A percentile compares a stretch with the other conserved stretches of the same genome.
Evolutionary conservation across 2,888 invertebrate genomes (phyloP).

Genomic region (Drosophila tripunctata): DNA sequence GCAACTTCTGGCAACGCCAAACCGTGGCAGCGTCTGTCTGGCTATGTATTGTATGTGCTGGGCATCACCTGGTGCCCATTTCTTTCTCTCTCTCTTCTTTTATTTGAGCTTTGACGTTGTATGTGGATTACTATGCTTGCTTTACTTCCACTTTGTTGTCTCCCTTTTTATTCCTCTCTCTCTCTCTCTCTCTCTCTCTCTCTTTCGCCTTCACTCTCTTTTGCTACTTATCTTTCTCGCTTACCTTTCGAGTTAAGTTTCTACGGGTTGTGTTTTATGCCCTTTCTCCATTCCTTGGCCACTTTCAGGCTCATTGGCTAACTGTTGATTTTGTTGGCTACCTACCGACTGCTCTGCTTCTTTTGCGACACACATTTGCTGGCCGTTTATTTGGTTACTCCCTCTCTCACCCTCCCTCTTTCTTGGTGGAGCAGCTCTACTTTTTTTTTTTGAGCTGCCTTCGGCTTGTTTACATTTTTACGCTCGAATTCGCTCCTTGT

Average conservation of each 20-base stretch:
- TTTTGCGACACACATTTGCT: constrained; percentile 69
- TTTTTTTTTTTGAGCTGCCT: constrained; percentile 24
- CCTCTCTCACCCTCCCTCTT: constrained; percentile 8
- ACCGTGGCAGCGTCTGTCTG: constrained; percentile 7
- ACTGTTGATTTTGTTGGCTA: constrained; percentile 71
- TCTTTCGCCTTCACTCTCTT: neutral
- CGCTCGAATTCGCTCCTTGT: constrained; percentile 71
- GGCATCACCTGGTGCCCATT: constrained; percentile 43
- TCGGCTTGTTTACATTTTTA: constrained; percentile 73
- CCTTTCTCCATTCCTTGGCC: constrained; percentile 26
- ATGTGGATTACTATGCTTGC: neutral
- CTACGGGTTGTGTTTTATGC: constrained; percentile 20
- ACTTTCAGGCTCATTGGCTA: constrained; percentile 76
- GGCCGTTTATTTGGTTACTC: constrained; percentile 9
- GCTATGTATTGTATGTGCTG: no score
- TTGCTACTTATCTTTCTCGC: neutral
- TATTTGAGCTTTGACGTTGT: constrained; percentile 4
- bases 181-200: neutral
- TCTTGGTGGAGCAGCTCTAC: constrained; percentile 18
- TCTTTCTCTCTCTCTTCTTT: neutral
- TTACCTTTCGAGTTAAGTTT: constrained; percentile 33
- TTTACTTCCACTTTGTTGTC: neutral
- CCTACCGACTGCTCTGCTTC: no score
- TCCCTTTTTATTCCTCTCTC: neutral
- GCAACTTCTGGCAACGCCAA: constrained; percentile 62